These are phyloP conservation scores for Alviniconcha strummeri DNA, from an alignment of 2,888 invertebrate genomes.

Conservation along the genomic window DNA sequence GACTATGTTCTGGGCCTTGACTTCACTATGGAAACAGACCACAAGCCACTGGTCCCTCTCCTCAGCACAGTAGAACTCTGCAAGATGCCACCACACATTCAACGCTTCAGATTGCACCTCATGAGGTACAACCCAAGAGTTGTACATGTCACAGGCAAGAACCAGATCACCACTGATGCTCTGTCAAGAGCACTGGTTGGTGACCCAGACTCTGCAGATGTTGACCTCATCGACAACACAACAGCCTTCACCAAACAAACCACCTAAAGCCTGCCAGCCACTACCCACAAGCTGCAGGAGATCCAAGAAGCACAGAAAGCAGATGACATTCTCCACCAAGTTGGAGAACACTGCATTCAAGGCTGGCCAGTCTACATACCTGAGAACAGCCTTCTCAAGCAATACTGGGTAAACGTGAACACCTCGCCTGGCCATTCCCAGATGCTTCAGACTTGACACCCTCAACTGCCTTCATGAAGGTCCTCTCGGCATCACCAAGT, in stretches of 20 bases:
- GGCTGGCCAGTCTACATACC: conserved; percentile 7
- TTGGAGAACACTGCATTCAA: background rate
- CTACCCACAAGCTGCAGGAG: background rate
- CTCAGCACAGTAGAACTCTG: background rate
- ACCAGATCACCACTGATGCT: conserved; percentile 4
- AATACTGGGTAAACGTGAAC: background rate
- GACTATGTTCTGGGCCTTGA: background rate
- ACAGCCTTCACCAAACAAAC: background rate
- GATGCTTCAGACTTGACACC: background rate
- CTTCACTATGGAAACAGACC: conserved; percentile 8
- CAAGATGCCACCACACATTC: conserved; percentile 11
- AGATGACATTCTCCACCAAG: background rate
- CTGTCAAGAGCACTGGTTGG: conserved; percentile 2
- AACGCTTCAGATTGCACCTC: background rate
- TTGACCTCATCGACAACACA: background rate
- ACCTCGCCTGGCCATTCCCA: conserved; percentile 19
- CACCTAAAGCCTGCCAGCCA: background rate
- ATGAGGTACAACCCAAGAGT: background rate
- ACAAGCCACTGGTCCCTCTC: conserved; percentile 5
- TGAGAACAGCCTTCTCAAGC: background rate
- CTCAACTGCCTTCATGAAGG: background rate
- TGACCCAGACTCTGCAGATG: background rate
- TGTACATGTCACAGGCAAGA: background rate
- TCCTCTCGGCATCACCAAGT: conserved; percentile 12
- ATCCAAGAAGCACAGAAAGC: conserved; percentile 11